Base-by-base conservation (phyloP, 2,113 vertebrate genomes). In the Mirounga angustirostris region DNA sequence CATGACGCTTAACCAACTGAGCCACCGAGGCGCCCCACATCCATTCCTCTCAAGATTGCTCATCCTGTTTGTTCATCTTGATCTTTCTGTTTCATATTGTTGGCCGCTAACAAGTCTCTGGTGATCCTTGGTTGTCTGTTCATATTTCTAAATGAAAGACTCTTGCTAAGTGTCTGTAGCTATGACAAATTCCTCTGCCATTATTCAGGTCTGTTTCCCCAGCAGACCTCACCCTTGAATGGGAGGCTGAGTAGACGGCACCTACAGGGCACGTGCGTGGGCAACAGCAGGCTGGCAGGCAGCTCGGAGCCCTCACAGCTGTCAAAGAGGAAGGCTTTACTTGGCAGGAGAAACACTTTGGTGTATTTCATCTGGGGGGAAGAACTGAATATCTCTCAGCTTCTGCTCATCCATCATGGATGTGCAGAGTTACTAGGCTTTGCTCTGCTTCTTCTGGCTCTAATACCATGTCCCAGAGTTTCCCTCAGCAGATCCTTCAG, bases 91-190 rank as follows among this genome's bases (percentile, higher is more conserved):
- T 36, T 80, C 28, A 28, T 56, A 22, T 5, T 63, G 8, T 85
- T 79, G 4, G 28, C 59, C 79, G 1, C 33, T 54, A 69, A 61
- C 52, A 79, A 46, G 86, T 22, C n/a, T 61, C 16, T 73, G 73
- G 63, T 63, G 80, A 96, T 36, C 43, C 71, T 91, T 61, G 63
- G 54, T 63, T 73, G 22, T 86, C 43, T 61, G 40, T 84, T 93
- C 54, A 30, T 61, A 81, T 94, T 80, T 88, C 63, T 95, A 71
- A 92, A 52, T 80, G 65, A 81, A 87, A 74, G 46, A 73, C 43
- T 43, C 74, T 81, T 87, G n/a, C 16, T 67, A 36, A 46, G 7
- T 36, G 43, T 52, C 21, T 73, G 74, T 54, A 79, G 74, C 54
- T 87, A 28, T 54, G 54, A 81, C 43, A 54, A 54, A 43, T 43